Evolutionary conservation across 64 coral and sea anemone genomes (phyloP).

Genomic region (Stylophora pistillata): DNA sequence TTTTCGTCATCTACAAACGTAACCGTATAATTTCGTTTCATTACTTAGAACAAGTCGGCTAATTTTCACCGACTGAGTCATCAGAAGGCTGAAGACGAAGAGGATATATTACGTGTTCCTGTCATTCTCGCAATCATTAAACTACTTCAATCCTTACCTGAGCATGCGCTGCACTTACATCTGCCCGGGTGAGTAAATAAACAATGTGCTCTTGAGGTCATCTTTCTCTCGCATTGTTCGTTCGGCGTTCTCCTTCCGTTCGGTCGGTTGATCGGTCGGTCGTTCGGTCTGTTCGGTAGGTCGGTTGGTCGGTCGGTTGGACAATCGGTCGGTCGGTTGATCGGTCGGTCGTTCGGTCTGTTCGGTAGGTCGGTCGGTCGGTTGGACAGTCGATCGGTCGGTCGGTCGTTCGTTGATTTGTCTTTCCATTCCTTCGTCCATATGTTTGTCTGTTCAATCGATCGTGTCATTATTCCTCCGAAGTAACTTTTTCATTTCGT

Average conservation of each 20-base stretch:
- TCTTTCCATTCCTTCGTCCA: not conserved
- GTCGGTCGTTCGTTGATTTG: not conserved
- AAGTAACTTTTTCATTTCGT: not conserved
- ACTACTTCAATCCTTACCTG: slow-evolving; percentile 80
- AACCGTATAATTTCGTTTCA: not conserved
- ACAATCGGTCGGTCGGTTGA: not conserved
- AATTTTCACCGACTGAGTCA: slow-evolving; percentile 76
- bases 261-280: not conserved
- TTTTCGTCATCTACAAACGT: no score
- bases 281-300: no score
- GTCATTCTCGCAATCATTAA: slow-evolving; percentile 88
- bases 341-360: not conserved
- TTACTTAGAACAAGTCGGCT: slow-evolving; percentile 58
- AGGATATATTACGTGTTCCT: slow-evolving; percentile 88
- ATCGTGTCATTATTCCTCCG: not conserved
- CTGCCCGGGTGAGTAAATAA: slow-evolving; percentile 78
- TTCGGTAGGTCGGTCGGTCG: no score
- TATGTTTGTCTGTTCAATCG: not conserved
- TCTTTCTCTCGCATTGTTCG: no score
- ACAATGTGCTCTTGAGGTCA: not conserved
- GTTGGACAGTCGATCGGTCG: not conserved
- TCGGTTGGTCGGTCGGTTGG: not conserved
- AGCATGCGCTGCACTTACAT: slow-evolving; percentile 77
- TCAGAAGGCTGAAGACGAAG: slow-evolving; percentile 73
- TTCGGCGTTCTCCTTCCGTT: not conserved